Evolutionary conservation across 2,797 vertebrate species (phyloP).

Genomic region (Pogonophryne albipinna): DNA sequence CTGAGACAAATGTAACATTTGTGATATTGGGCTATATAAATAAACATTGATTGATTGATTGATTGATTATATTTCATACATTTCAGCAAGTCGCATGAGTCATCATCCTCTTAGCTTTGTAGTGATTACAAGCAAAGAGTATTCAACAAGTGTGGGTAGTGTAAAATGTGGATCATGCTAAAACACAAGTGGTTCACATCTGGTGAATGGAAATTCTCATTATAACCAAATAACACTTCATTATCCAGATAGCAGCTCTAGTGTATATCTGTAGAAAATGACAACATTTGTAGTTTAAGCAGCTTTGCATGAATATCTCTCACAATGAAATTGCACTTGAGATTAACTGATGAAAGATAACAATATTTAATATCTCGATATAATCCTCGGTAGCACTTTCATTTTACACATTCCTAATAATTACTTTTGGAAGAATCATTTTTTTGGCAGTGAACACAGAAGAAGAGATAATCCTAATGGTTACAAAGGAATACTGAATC

Average conservation of each 20-base stretch:
- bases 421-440: slow-evolving; percentile 4
- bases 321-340: background rate
- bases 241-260: slow-evolving; percentile 1
- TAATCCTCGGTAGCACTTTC: slow-evolving; percentile 7
- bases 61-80: background rate
- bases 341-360: slow-evolving; percentile 15
- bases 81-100: background rate
- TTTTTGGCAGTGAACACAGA: slow-evolving; percentile 24
- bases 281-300: slow-evolving; percentile 10
- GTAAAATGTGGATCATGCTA: background rate
- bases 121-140: background rate
- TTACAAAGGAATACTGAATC: slow-evolving; percentile 23
- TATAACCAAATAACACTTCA: background rate
- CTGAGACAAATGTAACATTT: too few species aligned
- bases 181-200: slow-evolving; percentile 12
- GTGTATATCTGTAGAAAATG: background rate
- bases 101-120: background rate
- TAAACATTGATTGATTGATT: too few species aligned
- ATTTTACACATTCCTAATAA: slow-evolving; percentile 18
- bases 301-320: slow-evolving; percentile 15
- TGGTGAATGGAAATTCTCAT: background rate
- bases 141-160: background rate
- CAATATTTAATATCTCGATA: background rate
- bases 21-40: too few species aligned
- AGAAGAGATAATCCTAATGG: slow-evolving; percentile 6